These are phyloP conservation scores for Erebia aethiops DNA, from an alignment of 2,888 invertebrate genomes.

Conservation along the genomic window DNA sequence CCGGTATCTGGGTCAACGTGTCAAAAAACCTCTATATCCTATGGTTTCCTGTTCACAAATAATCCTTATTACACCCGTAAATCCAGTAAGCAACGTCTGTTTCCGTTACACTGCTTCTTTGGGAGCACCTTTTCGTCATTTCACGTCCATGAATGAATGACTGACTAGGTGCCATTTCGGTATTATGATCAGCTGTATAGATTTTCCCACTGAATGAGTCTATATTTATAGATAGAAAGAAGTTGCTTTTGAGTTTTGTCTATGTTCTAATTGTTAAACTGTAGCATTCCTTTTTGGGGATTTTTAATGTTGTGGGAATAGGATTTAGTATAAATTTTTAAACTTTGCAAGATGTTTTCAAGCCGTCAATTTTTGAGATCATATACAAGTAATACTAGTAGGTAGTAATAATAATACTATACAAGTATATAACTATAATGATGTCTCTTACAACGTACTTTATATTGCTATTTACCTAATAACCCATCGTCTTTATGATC, in stretches of 20 bases:
- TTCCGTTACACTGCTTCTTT: conserved; percentile 24
- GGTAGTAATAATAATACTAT: no score
- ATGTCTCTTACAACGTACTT: no score
- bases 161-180: neutral
- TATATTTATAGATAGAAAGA: neutral
- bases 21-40: conserved; percentile 10
- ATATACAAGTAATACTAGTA: no score
- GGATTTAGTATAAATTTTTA: no score
- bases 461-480: no score
- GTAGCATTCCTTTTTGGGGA: no score
- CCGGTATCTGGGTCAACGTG: conserved; percentile 41
- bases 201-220: conserved; percentile 1
- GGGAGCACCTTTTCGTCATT: conserved; percentile 14
- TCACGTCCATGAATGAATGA: conserved; percentile 8
- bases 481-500: no score
- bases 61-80: conserved; percentile 33
- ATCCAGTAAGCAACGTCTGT: conserved; percentile 30
- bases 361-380: no score
- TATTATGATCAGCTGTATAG: neutral
- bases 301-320: no score
- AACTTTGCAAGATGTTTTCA: no score
- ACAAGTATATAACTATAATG: no score
- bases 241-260: neutral
- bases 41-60: conserved; percentile 32
- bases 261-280: no score